Conservation (phyloP, 2,797 vertebrate species). For the Masticophis lateralis region DNA sequence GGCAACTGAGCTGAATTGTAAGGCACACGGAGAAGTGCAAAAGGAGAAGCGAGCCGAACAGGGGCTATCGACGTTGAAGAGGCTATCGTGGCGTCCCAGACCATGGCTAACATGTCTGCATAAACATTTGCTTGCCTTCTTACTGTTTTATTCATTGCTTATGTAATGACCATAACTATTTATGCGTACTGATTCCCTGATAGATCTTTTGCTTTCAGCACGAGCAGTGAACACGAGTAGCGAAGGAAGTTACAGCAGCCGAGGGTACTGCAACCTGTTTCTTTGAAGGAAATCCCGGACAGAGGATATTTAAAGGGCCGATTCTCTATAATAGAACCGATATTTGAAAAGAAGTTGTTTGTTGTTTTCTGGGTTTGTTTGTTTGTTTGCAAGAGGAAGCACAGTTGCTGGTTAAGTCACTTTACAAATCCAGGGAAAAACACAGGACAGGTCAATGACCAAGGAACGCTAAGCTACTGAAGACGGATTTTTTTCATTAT, state of each 20-base stretch:
- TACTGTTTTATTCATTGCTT: slow-evolving; percentile 29
- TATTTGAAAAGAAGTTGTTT: slow-evolving; percentile 64
- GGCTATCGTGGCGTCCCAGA: slow-evolving; percentile 26
- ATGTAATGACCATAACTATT: slow-evolving; percentile 57
- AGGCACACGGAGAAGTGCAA: slow-evolving; percentile 41
- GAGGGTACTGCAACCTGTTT: slow-evolving; percentile 73
- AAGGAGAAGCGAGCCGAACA: slow-evolving; percentile 10
- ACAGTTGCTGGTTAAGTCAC: slow-evolving; percentile 59
- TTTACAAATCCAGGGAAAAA: slow-evolving; percentile 64
- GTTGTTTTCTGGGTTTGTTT: not conserved
- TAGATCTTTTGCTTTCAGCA: slow-evolving; percentile 72
- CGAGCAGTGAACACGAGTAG: slow-evolving; percentile 76
- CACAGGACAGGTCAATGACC: slow-evolving; percentile 73
- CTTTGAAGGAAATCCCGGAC: slow-evolving; percentile 71
- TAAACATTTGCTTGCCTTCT: not conserved
- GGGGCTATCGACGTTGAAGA: slow-evolving; percentile 40
- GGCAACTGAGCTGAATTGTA: slow-evolving; percentile 31
- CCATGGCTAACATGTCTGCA: slow-evolving; percentile 13
- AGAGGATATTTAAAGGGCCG: slow-evolving; percentile 72
- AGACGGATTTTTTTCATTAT: slow-evolving; percentile 87
- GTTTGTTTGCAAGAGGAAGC: slow-evolving; percentile 49
- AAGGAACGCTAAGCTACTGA: slow-evolving; percentile 72
- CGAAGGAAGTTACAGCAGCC: slow-evolving; percentile 69
- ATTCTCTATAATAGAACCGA: slow-evolving; percentile 60
- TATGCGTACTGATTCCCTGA: slow-evolving; percentile 67